Evolutionary conservation across 2,888 invertebrate species (phyloP).

Genomic region (Autographa pulchrina): DNA sequence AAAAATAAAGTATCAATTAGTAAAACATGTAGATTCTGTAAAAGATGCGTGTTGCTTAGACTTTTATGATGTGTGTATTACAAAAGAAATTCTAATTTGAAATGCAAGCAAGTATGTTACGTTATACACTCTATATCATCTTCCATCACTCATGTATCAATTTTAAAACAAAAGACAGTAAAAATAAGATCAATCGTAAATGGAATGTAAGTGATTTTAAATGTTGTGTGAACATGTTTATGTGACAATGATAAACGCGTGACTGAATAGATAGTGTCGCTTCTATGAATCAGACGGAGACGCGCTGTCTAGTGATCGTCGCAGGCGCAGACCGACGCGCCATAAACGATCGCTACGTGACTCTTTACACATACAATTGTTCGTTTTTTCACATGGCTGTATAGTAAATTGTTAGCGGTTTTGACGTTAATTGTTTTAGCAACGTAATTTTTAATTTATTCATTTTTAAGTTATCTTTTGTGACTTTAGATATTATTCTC

Average conservation of each 20-base stretch:
- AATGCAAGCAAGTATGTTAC: background rate
- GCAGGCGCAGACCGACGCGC: conserved; percentile 15
- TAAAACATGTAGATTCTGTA: too few relatives aligned
- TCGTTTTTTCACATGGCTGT: background rate
- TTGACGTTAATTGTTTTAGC: background rate
- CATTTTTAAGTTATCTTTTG: background rate
- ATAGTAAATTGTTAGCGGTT: background rate
- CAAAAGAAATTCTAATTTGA: background rate
- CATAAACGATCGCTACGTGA: conserved; percentile 8
- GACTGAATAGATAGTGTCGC: conserved; percentile 39
- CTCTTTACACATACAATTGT: conserved; percentile 8
- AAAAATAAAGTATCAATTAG: too few relatives aligned
- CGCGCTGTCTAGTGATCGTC: conserved; percentile 40
- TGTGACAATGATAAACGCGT: conserved; percentile 14
- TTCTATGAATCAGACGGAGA: conserved; percentile 42
- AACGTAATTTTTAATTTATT: background rate
- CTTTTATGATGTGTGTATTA: too few relatives aligned
- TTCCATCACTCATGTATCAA: background rate
- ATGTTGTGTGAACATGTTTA: background rate
- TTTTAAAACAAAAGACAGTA: conserved; percentile 4
- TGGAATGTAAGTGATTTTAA: background rate
- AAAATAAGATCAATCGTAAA: background rate
- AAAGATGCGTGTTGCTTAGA: too few relatives aligned
- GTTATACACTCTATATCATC: background rate
- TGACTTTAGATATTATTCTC: background rate